These are phyloP conservation scores for Harpagifer antarcticus DNA, from an alignment of 2,797 vertebrate species.

Conservation along the genomic window DNA sequence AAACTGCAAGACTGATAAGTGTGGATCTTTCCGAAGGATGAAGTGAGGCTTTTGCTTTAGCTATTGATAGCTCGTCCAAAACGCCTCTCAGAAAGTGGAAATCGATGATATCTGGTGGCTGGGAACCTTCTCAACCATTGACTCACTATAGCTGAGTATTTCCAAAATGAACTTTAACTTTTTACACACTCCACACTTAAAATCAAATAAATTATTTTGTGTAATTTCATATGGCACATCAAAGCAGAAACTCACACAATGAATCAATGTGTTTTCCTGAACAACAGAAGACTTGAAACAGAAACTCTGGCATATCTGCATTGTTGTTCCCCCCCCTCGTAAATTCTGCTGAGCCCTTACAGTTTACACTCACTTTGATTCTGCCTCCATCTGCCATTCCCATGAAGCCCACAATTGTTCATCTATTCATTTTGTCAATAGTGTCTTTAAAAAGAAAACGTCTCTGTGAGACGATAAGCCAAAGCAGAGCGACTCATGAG, in stretches of 20 bases:
- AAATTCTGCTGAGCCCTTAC: constrained; percentile 71
- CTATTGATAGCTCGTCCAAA: constrained; percentile 67
- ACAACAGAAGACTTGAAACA: constrained; percentile 59
- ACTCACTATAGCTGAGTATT: constrained; percentile 10
- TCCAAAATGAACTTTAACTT: constrained; percentile 4
- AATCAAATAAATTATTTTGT: constrained; percentile 5
- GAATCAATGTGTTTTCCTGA: constrained; percentile 39
- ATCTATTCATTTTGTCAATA: constrained; percentile 74
- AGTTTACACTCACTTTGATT: constrained; percentile 75
- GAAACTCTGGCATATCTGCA: constrained; percentile 58
- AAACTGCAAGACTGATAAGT: constrained; percentile 59
- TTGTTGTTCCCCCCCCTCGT: constrained; percentile 42
- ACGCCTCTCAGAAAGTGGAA: constrained; percentile 45
- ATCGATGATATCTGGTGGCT: constrained; percentile 65
- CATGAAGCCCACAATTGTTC: constrained; percentile 70
- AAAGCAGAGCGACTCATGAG: constrained; percentile 51
- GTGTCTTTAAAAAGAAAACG: constrained; percentile 52
- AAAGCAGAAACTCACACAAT: constrained; percentile 33
- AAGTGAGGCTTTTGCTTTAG: constrained; percentile 56
- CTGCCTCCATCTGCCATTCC: constrained; percentile 73
- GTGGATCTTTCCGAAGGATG: constrained; percentile 53
- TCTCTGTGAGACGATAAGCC: constrained; percentile 59
- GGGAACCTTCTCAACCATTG: constrained; percentile 31
- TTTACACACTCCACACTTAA: constrained; percentile 2
- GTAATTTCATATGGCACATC: background rate